phyloP scores from a whole-genome alignment of 2,113 vertebrate genomes.

The Pelvicachromis taeniatus region DNA sequence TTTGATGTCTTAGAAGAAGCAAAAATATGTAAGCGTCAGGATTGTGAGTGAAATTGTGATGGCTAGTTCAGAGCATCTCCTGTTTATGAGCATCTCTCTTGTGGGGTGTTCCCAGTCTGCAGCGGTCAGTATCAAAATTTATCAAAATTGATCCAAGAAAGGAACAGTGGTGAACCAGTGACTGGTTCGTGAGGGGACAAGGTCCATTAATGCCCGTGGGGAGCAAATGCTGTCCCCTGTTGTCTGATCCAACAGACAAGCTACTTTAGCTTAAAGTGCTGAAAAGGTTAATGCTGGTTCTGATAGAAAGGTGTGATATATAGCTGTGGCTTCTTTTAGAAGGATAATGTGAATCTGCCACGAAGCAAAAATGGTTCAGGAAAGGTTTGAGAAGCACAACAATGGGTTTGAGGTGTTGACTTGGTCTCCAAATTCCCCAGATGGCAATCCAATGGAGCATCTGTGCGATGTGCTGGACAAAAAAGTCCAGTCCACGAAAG shows the following conservation, averaged over 20 bases:
- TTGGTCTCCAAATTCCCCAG: background rate
- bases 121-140: background rate
- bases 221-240: background rate
- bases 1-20: background rate
- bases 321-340: background rate
- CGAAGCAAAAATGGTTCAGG: background rate
- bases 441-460: background rate
- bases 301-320: background rate
- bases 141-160: background rate
- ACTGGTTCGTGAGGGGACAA: background rate
- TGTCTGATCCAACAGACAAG: background rate
- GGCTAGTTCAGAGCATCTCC: background rate
- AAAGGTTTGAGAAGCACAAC: background rate
- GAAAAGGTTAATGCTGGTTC: background rate
- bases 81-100: background rate
- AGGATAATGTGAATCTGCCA: background rate
- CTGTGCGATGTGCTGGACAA: background rate
- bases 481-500: background rate
- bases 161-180: background rate
- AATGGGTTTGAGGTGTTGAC: background rate
- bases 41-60: background rate
- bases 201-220: background rate
- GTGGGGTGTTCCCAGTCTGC: background rate
- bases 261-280: background rate
- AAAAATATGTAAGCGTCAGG: background rate